Evolutionary conservation across 1,140 invertebrate genomes (phyloP), one percentile per base, ranked within the genome.

Genomic region (Triops longicaudatus): DNA sequence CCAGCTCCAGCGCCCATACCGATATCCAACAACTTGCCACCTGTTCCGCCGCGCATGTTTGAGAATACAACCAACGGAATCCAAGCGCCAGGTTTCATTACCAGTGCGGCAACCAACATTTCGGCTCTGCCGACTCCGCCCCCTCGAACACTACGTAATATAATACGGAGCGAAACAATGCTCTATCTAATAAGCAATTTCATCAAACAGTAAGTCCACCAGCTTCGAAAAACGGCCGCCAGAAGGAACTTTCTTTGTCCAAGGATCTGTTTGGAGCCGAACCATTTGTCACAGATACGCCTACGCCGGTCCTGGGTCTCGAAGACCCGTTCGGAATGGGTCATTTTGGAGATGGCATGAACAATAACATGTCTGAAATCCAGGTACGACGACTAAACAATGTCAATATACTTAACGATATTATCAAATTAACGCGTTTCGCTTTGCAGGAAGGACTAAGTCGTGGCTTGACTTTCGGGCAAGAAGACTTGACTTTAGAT

Each of bases 401-500:
- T 27, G 74, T 37, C 17, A 50, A 41, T 4, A n/a, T 42, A 43
- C 7, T 73, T 12, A 14, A 31, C 73, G 26, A 71, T 37, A 17
- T 6, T 80, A 63, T 73, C 74, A 42, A 77, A 76, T 28, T 28
- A 26, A 17, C 27, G 77, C 41, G 73, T 76, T 26, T 31, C 72
- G 82, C 81, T 82, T 88, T 87, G 72, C 85, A 93, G 91, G 90
- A 91, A 85, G 92, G 92, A 76, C 93, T 94, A 83, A 93, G 91
- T 84, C 87, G 91, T 85, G 92, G 91, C 73, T 85, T 93, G 42
- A 88, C 90, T 10, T 90, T 92, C 82, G 90, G 90, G 63, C 91
- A 92, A 78, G 92, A 93, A 82, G 92, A 94, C 84, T 94, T 94
- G 82, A 91, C 91, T n/a, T 82, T 95, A 79, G 92, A 93, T 83